Base-by-base conservation (phyloP, 2,797 vertebrate genomes). In the Chaenodraco wilsoni region DNA sequence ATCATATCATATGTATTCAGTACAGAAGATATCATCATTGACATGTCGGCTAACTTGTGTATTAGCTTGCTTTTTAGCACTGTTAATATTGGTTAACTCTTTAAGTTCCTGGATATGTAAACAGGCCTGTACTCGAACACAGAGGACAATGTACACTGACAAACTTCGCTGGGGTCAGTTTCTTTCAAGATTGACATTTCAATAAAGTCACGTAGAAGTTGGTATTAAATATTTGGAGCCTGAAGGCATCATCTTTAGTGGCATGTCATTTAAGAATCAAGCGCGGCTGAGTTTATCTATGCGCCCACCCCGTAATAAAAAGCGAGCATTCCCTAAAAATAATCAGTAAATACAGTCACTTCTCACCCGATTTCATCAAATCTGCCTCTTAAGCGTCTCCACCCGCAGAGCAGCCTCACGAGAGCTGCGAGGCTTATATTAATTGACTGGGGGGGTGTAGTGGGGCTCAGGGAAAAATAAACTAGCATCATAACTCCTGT, bases 311-410 rank as follows among this genome's bases (percentile, higher is more conserved):
- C 2, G 14, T 44, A 65, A 84, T 76, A 78, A 65, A 57, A 64
- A 45, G 33, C 12, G 1, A 65, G 52, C 66, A 23, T 58, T 73
- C 27, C 72, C 74, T 74, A 79, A 82, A 88, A 88, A 84, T 87
- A 88, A 90, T 82, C 76, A 78, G 72, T 49, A 84, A 71, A 85
- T 73, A 50, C 49, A 19, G 70, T 54, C 75, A 65, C 67, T 49
- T 74, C 85, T 82, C 72, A 79, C 84, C 87, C 79, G 58, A 37
- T 81, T 78, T 66, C 40, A 89, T 90, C 83, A 79, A 76, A 87
- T 88, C 69, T 83, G 78, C 72, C 56, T 73, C 81, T 82, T 83
- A 84, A 89, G 82, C 67, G 66, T 82, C 55, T 83, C 77, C 58
- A 59, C 65, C 70, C 44, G 40, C 78, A 66, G 27, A 23, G 56